Evolutionary conservation across 2,797 vertebrate genomes (phyloP).

Genomic region (Sebastolobus altivelis): DNA sequence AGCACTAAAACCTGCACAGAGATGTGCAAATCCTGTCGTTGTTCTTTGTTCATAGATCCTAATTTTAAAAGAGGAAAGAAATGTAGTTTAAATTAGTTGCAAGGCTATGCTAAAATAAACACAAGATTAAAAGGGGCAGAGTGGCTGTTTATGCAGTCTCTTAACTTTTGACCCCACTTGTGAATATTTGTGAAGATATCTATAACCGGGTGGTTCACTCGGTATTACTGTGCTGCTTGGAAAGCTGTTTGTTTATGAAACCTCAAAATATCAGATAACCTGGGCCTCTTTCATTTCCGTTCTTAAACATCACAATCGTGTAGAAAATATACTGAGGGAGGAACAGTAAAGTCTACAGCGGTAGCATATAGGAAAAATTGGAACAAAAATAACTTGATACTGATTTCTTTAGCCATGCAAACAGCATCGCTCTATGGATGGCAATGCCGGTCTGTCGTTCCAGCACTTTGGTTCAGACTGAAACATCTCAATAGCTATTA

Average conservation of each 20-base stretch:
- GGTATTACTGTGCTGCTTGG: constrained; percentile 4
- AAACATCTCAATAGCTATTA: not conserved
- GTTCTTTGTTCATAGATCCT: not conserved
- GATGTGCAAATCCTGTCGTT: constrained; percentile 3
- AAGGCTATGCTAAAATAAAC: constrained; percentile 40
- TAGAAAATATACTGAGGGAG: not conserved
- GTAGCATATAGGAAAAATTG: not conserved
- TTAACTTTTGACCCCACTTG: constrained; percentile 30
- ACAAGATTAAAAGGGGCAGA: constrained; percentile 6
- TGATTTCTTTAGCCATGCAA: not conserved
- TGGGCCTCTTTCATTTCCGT: constrained; percentile 54
- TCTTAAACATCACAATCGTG: constrained; percentile 13
- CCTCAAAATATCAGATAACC: constrained; percentile 22
- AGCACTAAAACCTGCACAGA: constrained; percentile 1
- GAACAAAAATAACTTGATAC: not conserved
- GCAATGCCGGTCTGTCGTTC: not conserved
- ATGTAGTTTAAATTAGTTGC: not conserved
- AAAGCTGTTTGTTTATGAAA: constrained; percentile 39
- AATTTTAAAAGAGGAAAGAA: constrained; percentile 3
- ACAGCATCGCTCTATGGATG: not conserved
- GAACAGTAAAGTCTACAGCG: not conserved
- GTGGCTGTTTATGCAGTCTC: constrained; percentile 36
- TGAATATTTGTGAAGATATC: constrained; percentile 33
- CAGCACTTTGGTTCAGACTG: not conserved
- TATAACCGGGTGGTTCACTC: not conserved